Evolutionary conservation across 1,140 invertebrate species (phyloP).

Genomic region (Habropoda laboriosa): DNA sequence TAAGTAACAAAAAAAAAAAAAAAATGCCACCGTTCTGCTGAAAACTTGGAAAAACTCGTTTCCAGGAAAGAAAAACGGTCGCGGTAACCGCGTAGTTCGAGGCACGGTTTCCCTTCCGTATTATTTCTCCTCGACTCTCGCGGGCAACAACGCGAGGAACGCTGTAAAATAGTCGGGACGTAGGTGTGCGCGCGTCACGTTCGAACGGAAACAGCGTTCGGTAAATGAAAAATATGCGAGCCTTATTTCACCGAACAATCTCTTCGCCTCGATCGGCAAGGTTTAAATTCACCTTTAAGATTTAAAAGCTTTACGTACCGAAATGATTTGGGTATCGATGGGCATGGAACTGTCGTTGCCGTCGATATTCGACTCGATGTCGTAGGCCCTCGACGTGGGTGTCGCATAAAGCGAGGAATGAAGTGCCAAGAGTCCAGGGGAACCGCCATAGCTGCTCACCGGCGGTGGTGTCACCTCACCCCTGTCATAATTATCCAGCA

Average conservation of each 20-base stretch:
- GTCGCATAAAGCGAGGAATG: slow-evolving; percentile 79
- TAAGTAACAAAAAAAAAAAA: too few species aligned
- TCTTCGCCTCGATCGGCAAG: too few species aligned
- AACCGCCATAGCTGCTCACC: slow-evolving; percentile 78
- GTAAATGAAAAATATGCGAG: slow-evolving; percentile 13
- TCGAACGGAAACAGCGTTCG: slow-evolving; percentile 14
- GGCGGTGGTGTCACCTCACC: slow-evolving; percentile 80
- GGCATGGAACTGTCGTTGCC: slow-evolving; percentile 78
- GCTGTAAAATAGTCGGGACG: slow-evolving; percentile 10
- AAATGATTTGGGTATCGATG: slow-evolving; percentile 80
- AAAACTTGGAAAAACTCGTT: neutral
- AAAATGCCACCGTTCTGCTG: too few species aligned
- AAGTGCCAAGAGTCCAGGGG: slow-evolving; percentile 77
- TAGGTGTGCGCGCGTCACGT: slow-evolving; percentile 28
- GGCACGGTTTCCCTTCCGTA: neutral
- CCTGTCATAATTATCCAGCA: slow-evolving; percentile 81
- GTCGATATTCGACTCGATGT: slow-evolving; percentile 79
- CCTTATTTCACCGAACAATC: slow-evolving; percentile 2
- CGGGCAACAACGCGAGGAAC: neutral
- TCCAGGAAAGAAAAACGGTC: too few species aligned
- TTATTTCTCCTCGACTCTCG: neutral
- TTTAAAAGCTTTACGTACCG: slow-evolving; percentile 65
- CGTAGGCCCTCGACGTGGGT: slow-evolving; percentile 77
- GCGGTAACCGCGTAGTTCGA: neutral
- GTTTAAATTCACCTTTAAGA: too few species aligned